Base-by-base conservation (phyloP, 2,888 invertebrate genomes). In the Falcaria lacertinaria region DNA sequence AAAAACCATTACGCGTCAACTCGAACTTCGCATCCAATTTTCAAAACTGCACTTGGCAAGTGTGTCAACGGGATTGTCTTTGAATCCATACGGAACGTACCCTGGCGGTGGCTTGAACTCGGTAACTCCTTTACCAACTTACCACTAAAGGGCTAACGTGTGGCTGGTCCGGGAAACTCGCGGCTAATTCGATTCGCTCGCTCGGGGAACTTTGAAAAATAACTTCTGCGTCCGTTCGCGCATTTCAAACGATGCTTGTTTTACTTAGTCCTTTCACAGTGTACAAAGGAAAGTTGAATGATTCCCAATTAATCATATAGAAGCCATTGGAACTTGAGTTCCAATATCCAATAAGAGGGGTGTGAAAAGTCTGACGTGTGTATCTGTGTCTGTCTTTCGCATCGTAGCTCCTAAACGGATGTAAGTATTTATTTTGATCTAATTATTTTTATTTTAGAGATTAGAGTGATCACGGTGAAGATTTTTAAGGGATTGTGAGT, bases 121-220 rank as follows among this genome's bases (percentile, higher is more conserved):
- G 25, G 57, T 77, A 80, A 80, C 71, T 60, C 57, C 54, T 63
- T 80, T 80, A 79, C 63, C 53, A 70, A 74, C 68, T 73, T 69
- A 58, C 47, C 33, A 54, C 60, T 69, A 74, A 78, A 74, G 74
- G 76, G 71, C 75, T 71, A 74, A 75, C 70, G 68, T 68, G 70
- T 63, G 71, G 68, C 61, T 25, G 7, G 7, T 25, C 25, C 25
- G 25, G 43, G 47, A 39, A 51, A 56, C 56, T 56, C 43, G 7
- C 32, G 42, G 41, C 42, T 54, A 57, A 57, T 57, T 59, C 49
- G 51, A 57, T 57, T 54, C 42, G 19, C 13, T 46, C 36, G 41
- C 46, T 42, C 48, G n/a, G 8, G 17, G 34, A n/a, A 37, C 33
- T 33, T 45, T 45, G 43, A 45, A 48, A 50, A 50, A 49, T 50